A percentile compares a stretch with the other conserved stretches of the same genome.
Evolutionary conservation across 2,888 invertebrate genomes (phyloP).

Genomic region (Agrochola lota): DNA sequence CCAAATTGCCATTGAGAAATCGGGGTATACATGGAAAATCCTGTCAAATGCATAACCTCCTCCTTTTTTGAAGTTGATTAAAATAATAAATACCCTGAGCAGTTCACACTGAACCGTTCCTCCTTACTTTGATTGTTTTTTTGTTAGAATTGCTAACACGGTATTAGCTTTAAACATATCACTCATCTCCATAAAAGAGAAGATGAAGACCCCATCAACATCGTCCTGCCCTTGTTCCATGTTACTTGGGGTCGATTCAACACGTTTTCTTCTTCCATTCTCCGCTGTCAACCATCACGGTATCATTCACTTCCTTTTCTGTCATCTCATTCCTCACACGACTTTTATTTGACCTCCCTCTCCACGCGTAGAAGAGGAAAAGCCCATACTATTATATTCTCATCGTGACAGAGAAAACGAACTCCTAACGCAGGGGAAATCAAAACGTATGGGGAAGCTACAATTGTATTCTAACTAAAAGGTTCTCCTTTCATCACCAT

Average conservation of each 20-base stretch:
- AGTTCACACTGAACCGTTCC: too few relatives aligned
- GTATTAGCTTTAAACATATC: background rate
- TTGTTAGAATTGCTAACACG: background rate
- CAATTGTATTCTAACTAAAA: slow-evolving; percentile 40
- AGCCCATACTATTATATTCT: background rate
- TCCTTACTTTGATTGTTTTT: too few relatives aligned
- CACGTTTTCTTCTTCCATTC: too few relatives aligned
- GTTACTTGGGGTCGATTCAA: too few relatives aligned
- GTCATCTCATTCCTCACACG: too few relatives aligned
- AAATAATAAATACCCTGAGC: background rate
- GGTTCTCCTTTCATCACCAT: slow-evolving; percentile 35
- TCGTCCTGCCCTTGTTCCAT: too few relatives aligned
- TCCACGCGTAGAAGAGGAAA: too few relatives aligned
- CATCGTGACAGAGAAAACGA: slow-evolving; percentile 9
- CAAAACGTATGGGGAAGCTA: slow-evolving; percentile 31
- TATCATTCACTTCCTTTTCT: too few relatives aligned
- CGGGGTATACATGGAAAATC: background rate
- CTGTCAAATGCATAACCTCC: background rate
- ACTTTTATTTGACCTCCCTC: too few relatives aligned
- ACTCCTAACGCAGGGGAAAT: background rate
- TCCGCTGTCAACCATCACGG: too few relatives aligned
- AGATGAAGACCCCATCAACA: too few relatives aligned
- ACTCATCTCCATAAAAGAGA: too few relatives aligned
- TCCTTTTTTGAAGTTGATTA: background rate
- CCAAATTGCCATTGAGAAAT: background rate